These are phyloP conservation scores for Camelus bactrianus DNA, from an alignment of 2,113 vertebrate genomes.

Conservation along the genomic window DNA sequence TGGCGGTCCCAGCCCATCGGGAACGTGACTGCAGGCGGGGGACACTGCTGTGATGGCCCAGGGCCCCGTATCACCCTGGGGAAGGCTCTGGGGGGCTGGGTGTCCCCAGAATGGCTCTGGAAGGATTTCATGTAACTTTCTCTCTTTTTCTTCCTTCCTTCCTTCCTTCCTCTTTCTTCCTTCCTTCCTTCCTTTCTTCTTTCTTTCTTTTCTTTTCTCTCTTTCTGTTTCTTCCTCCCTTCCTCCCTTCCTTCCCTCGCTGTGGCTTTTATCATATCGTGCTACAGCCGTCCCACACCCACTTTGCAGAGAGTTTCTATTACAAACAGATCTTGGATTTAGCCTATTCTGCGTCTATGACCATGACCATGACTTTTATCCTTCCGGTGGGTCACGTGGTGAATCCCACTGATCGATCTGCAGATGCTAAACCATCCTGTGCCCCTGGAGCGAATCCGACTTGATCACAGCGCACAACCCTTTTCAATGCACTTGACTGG, in stretches of 20 bases:
- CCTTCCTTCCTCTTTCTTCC: too few relatives aligned
- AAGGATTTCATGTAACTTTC: background rate
- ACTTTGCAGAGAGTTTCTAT: background rate
- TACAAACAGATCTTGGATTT: background rate
- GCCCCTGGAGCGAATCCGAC: background rate
- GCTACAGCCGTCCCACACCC: background rate
- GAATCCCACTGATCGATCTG: fast-evolving
- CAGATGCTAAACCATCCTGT: background rate
- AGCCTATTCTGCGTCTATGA: background rate
- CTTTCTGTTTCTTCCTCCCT: background rate
- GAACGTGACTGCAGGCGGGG: too few relatives aligned
- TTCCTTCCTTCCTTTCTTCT: too few relatives aligned
- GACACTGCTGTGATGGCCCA: fast-evolving
- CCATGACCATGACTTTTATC: background rate
- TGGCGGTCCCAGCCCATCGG: too few relatives aligned
- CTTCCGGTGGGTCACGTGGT: background rate
- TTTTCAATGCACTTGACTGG: background rate
- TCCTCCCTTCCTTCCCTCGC: too few relatives aligned
- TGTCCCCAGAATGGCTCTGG: fast-evolving
- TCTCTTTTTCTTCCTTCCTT: background rate
- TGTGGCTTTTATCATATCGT: background rate
- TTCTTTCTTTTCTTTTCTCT: too few relatives aligned
- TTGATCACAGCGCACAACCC: fast-evolving
- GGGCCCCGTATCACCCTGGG: fast-evolving
- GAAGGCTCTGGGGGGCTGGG: background rate